Evolutionary conservation across 1,140 invertebrate genomes (phyloP), one percentile per base, ranked within the genome.

Genomic region (Pseudomyrmex concolor): DNA sequence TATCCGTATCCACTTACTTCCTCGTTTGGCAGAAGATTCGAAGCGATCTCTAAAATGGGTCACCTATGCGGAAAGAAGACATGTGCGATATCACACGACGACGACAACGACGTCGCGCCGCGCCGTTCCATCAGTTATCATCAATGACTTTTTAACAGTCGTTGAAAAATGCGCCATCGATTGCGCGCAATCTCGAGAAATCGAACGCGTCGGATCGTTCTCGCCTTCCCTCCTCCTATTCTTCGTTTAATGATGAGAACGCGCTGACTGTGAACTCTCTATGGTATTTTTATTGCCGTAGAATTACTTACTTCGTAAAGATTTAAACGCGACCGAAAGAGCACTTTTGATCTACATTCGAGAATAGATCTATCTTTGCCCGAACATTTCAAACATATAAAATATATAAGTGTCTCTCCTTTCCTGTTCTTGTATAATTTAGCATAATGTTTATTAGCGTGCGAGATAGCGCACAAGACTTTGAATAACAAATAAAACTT

Each of bases 1-100:
- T 91, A 88, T 89, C 82, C 86, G 66, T 86, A 86, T 89, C 87
- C 86, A 90, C 89, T 91, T 90, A 88, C 86, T 88, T 90, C 84
- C 85, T 88, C 84, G 84, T 90, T 91, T 91, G 87, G 89, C 89
- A 89, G 45, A 86, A 77, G 80, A 86, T 64, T 89, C 72, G 45
- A 73, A 67, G 50, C 77, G 72, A 88, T 84, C 70, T 34, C 5
- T 88, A 66, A 89, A 84, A 87, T 83, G 80, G 89, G 83, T 88
- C 78, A 85, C 57, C 71, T 72, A 66, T 22, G 71, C 70, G 71
- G 3, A 66, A 12, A 54, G 43, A 48, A 76, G 87, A 85, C 63
- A 19, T 70, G 71, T 71, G 63, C 73, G 80, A 84, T 84, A 67
- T 84, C 51, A 19, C 19, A 68, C 34, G 34, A 34, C 34, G 34